These are phyloP conservation scores for Apodemia duryi DNA, from an alignment of 2,888 invertebrate genomes.

Conservation along the genomic window DNA sequence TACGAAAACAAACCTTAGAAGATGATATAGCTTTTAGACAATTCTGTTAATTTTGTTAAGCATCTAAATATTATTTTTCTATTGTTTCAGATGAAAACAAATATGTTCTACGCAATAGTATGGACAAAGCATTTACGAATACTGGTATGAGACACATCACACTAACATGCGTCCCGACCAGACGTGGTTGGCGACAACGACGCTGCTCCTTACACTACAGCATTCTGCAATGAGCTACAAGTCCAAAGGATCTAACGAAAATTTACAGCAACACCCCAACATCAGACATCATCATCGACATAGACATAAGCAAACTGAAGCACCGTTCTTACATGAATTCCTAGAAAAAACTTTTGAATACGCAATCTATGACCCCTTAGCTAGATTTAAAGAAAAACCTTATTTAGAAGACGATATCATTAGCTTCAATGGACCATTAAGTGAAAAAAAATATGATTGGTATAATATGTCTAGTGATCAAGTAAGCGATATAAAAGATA, in stretches of 20 bases:
- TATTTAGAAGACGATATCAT: conserved; percentile 1
- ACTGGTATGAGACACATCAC: conserved; percentile 56
- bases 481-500: neutral
- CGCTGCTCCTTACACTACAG: conserved; percentile 50
- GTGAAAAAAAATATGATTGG: conserved; percentile 3
- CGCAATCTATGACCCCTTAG: conserved; percentile 38
- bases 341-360: conserved; percentile 38
- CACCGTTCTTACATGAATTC: conserved; percentile 34
- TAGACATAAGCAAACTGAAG: conserved; percentile 51
- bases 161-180: conserved; percentile 57
- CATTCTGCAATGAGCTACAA: conserved; percentile 56
- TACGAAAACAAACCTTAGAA: neutral
- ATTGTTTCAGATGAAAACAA: conserved; percentile 65
- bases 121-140: conserved; percentile 46
- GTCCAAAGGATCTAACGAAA: conserved; percentile 35
- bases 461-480: conserved; percentile 6
- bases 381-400: conserved; percentile 24
- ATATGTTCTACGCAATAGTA: conserved; percentile 40
- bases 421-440: neutral
- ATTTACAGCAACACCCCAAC: conserved; percentile 40
- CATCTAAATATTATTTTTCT: neutral
- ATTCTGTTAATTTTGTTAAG: neutral
- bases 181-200: conserved; percentile 57
- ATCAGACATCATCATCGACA: conserved; percentile 58
- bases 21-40: neutral